These are phyloP conservation scores for Ochlodes sylvanus DNA, from an alignment of 2,888 invertebrate species.

Conservation along the genomic window DNA sequence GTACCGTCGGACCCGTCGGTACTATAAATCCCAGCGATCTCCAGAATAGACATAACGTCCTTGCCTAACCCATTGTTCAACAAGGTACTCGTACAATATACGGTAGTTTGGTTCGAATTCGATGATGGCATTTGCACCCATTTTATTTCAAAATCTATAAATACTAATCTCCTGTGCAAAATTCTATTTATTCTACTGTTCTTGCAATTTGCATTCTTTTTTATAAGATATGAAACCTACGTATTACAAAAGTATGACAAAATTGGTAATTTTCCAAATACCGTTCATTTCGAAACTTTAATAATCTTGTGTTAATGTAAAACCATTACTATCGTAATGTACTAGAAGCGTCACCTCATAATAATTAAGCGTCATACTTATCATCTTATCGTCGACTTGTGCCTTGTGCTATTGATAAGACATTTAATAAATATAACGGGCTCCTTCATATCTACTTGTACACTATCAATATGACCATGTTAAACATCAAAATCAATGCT, in stretches of 20 bases:
- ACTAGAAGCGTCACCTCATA: slow-evolving; percentile 70
- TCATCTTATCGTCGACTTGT: slow-evolving; percentile 71
- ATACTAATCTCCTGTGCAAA: too few relatives aligned
- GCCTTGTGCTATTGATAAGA: slow-evolving; percentile 67
- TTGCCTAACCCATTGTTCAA: too few relatives aligned
- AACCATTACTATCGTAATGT: slow-evolving; percentile 47
- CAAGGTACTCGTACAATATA: too few relatives aligned
- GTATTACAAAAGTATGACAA: background rate
- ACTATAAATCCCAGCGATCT: too few relatives aligned
- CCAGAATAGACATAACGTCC: too few relatives aligned
- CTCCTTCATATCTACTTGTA: slow-evolving; percentile 45
- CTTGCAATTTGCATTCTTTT: background rate
- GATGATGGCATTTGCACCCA: too few relatives aligned
- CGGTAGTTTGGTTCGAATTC: too few relatives aligned
- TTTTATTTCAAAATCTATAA: too few relatives aligned
- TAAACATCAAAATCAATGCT: slow-evolving; percentile 28
- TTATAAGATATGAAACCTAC: background rate
- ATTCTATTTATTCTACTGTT: too few relatives aligned
- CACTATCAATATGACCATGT: slow-evolving; percentile 31
- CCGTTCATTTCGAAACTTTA: slow-evolving; percentile 38
- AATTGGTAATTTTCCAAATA: slow-evolving; percentile 26
- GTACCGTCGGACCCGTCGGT: too few relatives aligned
- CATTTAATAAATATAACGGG: slow-evolving; percentile 58
- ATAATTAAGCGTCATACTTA: slow-evolving; percentile 59
- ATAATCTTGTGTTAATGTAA: slow-evolving; percentile 41